phyloP scores from a whole-genome alignment of 2,888 invertebrate species.

The Halictus quadricinctus region DNA sequence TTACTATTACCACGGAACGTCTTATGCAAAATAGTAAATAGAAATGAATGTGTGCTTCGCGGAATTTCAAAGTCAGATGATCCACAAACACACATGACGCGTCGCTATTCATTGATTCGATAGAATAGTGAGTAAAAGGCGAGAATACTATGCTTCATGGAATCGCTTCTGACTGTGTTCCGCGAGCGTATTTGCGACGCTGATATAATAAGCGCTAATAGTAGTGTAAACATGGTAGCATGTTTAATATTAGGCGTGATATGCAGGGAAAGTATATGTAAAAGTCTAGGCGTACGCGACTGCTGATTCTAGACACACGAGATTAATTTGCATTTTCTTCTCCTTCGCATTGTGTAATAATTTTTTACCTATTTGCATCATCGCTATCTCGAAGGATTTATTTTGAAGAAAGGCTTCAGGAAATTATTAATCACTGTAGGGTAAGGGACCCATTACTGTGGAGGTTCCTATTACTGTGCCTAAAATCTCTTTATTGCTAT shows the following conservation, averaged over 20 bases:
- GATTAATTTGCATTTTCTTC: too few relatives aligned
- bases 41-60: background rate
- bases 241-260: constrained; percentile 34
- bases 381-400: too few relatives aligned
- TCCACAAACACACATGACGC: background rate
- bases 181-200: constrained; percentile 36
- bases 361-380: too few relatives aligned
- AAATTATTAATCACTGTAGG: too few relatives aligned
- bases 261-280: background rate
- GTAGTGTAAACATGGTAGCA: background rate
- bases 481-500: too few relatives aligned
- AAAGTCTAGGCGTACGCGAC: background rate
- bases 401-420: too few relatives aligned
- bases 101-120: background rate
- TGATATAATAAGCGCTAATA: constrained; percentile 29
- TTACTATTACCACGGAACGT: background rate
- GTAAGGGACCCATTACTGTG: too few relatives aligned
- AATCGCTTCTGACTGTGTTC: constrained; percentile 1
- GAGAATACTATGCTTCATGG: background rate
- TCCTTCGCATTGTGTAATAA: too few relatives aligned
- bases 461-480: too few relatives aligned
- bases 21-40: background rate
- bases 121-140: background rate
- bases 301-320: background rate
- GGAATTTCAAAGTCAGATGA: background rate